These are phyloP conservation scores for Drosophila seclusa DNA, from an alignment of 2,888 invertebrate genomes.

Conservation along the genomic window DNA sequence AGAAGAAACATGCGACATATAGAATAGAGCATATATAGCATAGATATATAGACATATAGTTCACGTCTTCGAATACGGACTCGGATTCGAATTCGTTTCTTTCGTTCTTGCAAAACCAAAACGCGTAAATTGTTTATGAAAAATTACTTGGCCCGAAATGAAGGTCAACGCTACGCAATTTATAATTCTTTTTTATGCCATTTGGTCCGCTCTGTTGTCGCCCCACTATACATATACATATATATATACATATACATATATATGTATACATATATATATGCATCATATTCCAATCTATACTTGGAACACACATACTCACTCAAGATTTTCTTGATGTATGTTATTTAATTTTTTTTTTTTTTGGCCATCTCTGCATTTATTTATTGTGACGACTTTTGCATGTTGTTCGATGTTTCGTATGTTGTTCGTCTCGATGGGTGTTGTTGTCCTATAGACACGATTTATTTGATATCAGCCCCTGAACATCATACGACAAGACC, in stretches of 20 bases:
- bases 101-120: conserved; percentile 43
- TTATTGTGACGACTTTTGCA: conserved; percentile 60
- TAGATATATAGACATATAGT: conserved; percentile 28
- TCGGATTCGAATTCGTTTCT: conserved; percentile 23
- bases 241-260: conserved; percentile 5
- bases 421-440: not conserved
- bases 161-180: conserved; percentile 80
- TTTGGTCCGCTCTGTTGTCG: conserved; percentile 49
- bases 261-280: conserved; percentile 4
- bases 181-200: conserved; percentile 80
- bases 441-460: conserved; percentile 13
- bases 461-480: conserved; percentile 1
- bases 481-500: conserved; percentile 35
- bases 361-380: conserved; percentile 67
- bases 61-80: conserved; percentile 2
- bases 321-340: conserved; percentile 27
- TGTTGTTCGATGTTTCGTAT: conserved; percentile 38
- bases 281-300: conserved; percentile 37
- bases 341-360: conserved; percentile 39
- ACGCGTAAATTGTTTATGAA: conserved; percentile 80
- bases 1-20: conserved; percentile 8
- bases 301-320: conserved; percentile 18
- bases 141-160: conserved; percentile 79
- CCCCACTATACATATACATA: conserved; percentile 32
- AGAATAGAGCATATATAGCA: conserved; percentile 1